Base-by-base conservation (phyloP, 2,113 vertebrate species). In the Actenoides lindsayi region DNA sequence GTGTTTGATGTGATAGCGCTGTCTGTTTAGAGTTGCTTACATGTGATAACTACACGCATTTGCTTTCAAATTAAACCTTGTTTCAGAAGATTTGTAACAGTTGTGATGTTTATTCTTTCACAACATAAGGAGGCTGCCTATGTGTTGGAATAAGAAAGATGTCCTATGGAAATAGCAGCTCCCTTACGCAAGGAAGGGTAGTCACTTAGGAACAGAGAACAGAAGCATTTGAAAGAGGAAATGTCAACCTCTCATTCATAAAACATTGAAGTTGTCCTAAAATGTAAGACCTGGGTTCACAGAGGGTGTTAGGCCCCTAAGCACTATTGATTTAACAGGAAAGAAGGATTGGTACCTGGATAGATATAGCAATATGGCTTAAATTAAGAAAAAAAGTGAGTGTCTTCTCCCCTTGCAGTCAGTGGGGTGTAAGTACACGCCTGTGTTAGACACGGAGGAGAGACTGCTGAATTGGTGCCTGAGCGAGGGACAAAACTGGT, bases 391-490 rank as follows among this genome's bases (percentile, higher is more conserved):
- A 95, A 94, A 89, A 85, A 74, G 63, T 82, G 57, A 95, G 57
- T 18, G 31, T 37, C 87, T 82, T 69, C 57, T 73, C 59, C 70
- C 70, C 13, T 46, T 4, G 44, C 68, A 85, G 31, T 80, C 83
- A 93, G 83, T 11, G 70, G 57, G 85, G 89, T 88, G 39, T 78
- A 78, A 96, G 80, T 71, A 46, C 3, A 1, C 1, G 74, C n/a
- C 73, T 87, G 39, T 53, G 57, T 71, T 82, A 93, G 95, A 73
- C 90, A 83, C 2, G 0, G 74, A 90, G 59, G 41, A 92, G 65
- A 95, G 92, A 54, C 59, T 94, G 91, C 91, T 94, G 94, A 96
- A 87, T 69, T 85, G 62, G 59, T 95, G 96, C 87, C 91, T 94
- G 84, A 94, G 94, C 0, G 1, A 95, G 95, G 86, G 92, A 96